Percentiles rank a stretch among this genome's conserved stretches.
phyloP scores from a whole-genome alignment of 2,797 vertebrate species.

The Pangasius macronema region DNA sequence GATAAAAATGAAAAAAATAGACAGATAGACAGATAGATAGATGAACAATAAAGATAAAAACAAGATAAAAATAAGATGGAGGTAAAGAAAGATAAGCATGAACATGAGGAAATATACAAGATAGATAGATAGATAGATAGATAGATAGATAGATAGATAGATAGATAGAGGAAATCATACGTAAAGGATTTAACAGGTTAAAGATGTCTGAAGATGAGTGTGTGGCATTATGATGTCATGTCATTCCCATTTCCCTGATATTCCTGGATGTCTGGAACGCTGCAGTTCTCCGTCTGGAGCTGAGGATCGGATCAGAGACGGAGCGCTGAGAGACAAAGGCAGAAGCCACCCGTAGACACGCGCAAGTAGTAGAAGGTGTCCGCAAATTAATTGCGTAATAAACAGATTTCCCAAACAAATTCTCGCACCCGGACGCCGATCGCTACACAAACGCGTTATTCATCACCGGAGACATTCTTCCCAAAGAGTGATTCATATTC shows the following conservation, averaged over 20 bases:
- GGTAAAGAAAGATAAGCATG: not conserved
- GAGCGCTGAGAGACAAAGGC: not conserved
- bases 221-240: not conserved
- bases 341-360: no score
- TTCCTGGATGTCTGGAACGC: not conserved
- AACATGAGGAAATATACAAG: no score
- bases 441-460: slow-evolving; percentile 32
- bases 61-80: not conserved
- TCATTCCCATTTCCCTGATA: not conserved
- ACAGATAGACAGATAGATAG: not conserved
- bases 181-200: not conserved
- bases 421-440: slow-evolving; percentile 44
- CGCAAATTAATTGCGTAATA: no score
- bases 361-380: no score
- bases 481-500: slow-evolving; percentile 14
- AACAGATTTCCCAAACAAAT: no score
- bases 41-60: not conserved
- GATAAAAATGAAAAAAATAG: no score
- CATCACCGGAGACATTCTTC: slow-evolving; percentile 20
- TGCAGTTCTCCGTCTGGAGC: not conserved
- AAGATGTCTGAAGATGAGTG: not conserved
- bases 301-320: not conserved
- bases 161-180: not conserved
- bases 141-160: not conserved
- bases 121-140: not conserved